Conservation (phyloP, 2,113 vertebrate genomes). For the Chaetops frenatus region DNA sequence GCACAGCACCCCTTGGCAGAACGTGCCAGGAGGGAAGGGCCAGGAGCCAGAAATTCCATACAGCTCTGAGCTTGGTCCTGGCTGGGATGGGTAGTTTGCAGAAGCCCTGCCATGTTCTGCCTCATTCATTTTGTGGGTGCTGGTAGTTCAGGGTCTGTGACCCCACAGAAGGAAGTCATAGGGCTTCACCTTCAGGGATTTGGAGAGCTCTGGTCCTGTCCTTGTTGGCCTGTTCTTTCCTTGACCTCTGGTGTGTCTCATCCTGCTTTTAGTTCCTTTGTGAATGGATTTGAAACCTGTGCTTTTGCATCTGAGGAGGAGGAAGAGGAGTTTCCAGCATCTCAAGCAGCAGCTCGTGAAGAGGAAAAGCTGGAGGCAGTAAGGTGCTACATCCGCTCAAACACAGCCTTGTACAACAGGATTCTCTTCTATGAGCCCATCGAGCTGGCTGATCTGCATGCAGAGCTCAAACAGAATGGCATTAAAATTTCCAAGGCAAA, state of each 20-base stretch:
- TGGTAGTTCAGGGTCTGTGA: neutral
- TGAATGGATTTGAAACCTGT: conserved; percentile 59
- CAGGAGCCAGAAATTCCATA: neutral
- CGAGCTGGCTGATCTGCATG: conserved; percentile 80
- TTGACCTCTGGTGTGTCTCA: neutral
- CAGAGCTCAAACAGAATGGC: conserved; percentile 78
- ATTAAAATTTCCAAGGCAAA: conserved; percentile 79
- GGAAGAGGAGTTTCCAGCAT: conserved; percentile 71
- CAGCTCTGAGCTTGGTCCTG: neutral
- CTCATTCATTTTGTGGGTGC: neutral
- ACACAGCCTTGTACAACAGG: conserved; percentile 71
- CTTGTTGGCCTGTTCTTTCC: neutral
- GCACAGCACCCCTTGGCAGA: neutral
- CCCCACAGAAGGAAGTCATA: neutral
- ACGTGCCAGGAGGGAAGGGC: neutral
- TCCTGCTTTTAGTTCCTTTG: conserved; percentile 59
- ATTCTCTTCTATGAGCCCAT: conserved; percentile 89
- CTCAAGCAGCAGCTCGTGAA: conserved; percentile 71
- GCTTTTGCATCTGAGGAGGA: conserved; percentile 65
- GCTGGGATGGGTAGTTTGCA: neutral
- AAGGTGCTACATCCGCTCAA: conserved; percentile 78
- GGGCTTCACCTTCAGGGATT: neutral
- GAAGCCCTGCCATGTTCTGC: neutral
- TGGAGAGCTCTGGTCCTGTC: neutral
- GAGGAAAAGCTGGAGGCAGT: conserved; percentile 74